phyloP scores from a whole-genome alignment of 2,113 vertebrate genomes.

The Gymnogyps californianus region DNA sequence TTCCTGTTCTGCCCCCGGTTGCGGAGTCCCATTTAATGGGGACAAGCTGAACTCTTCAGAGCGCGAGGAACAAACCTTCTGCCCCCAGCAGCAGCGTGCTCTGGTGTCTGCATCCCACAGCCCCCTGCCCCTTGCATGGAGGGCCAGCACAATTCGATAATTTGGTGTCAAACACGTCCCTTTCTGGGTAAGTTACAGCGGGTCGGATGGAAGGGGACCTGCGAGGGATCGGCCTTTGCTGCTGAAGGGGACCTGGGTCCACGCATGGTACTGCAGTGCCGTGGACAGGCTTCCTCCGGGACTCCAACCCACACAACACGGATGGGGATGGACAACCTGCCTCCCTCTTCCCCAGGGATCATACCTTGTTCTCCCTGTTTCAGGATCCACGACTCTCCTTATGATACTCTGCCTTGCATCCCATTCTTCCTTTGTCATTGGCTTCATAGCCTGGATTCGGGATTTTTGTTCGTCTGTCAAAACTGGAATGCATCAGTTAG shows the following conservation, averaged over 20 bases:
- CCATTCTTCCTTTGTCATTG: slow-evolving; percentile 95
- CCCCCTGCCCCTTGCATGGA: not conserved
- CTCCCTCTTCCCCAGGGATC: not conserved
- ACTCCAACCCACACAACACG: not conserved
- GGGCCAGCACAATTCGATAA: accelerated
- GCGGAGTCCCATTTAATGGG: not conserved
- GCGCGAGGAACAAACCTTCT: not conserved
- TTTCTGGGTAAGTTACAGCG: not conserved
- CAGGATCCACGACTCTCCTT: slow-evolving; percentile 87
- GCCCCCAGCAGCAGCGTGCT: not conserved
- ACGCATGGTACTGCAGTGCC: not conserved
- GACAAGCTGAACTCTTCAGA: not conserved
- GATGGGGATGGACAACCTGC: not conserved
- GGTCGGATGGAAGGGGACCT: not conserved
- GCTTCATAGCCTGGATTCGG: slow-evolving; percentile 91
- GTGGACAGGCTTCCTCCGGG: not conserved
- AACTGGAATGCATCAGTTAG: slow-evolving; percentile 57
- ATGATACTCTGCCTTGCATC: slow-evolving; percentile 92
- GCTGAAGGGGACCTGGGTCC: not conserved
- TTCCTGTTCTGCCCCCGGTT: not conserved
- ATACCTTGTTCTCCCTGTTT: slow-evolving; percentile 91
- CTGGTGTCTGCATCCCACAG: not conserved
- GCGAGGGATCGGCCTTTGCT: not conserved
- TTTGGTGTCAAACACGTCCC: not conserved
- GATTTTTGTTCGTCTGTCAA: slow-evolving; percentile 96